Conservation (phyloP, 2,888 invertebrate species). For the Apantesis nais region DNA sequence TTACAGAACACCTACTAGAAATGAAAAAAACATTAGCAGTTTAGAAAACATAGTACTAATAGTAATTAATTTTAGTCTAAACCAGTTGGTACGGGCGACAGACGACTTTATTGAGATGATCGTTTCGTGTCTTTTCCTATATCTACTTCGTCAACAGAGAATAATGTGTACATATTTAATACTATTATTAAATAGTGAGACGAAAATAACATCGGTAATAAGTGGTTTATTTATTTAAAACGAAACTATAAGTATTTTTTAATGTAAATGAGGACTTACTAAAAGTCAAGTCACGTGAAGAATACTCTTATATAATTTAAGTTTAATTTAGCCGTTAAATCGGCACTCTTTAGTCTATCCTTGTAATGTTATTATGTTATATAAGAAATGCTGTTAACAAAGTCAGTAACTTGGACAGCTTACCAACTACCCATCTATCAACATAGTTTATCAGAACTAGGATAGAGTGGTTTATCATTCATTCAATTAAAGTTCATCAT, state of each 20-base stretch:
- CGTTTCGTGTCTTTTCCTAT: slow-evolving; percentile 7
- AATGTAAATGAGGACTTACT: slow-evolving; percentile 36
- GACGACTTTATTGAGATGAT: slow-evolving; percentile 1
- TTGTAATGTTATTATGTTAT: not conserved
- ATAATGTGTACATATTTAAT: slow-evolving; percentile 21
- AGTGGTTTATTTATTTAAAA: slow-evolving; percentile 43
- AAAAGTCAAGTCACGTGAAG: slow-evolving; percentile 32
- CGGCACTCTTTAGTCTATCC: not conserved
- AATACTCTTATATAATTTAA: not conserved
- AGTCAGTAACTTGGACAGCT: not conserved
- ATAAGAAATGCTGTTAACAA: not conserved
- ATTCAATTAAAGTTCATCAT: no score
- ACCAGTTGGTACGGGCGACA: not conserved
- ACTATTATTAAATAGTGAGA: slow-evolving; percentile 12
- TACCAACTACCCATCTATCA: no score
- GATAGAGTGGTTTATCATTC: no score
- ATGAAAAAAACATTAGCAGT: not conserved
- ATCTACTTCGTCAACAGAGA: slow-evolving; percentile 11
- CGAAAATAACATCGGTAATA: slow-evolving; percentile 28
- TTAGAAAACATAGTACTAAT: not conserved
- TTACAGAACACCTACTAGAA: no score
- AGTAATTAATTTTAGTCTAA: not conserved
- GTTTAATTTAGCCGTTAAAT: not conserved
- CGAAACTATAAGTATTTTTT: slow-evolving; percentile 30
- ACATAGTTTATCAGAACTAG: no score